Evolutionary conservation across 2,888 invertebrate species (phyloP).

Genomic region (Flexamia atlantica): DNA sequence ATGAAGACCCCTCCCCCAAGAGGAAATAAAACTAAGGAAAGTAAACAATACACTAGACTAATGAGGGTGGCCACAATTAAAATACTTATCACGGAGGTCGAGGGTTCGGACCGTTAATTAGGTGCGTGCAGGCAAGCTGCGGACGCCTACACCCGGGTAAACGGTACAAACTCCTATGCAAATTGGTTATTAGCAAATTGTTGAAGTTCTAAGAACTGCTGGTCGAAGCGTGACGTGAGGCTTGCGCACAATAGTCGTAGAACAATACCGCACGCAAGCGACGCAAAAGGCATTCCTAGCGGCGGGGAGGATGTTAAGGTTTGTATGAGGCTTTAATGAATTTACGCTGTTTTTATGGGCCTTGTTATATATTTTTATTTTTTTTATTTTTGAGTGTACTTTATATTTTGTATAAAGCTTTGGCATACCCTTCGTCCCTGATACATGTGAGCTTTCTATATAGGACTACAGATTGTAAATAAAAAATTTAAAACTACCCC

Average conservation of each 20-base stretch:
- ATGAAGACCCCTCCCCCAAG: too few relatives aligned
- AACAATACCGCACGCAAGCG: conserved; percentile 3
- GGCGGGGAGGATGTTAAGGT: not conserved
- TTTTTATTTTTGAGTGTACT: too few relatives aligned
- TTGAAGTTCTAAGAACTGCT: conserved; percentile 15
- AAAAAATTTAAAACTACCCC: too few relatives aligned
- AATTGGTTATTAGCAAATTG: conserved; percentile 41
- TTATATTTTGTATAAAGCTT: too few relatives aligned
- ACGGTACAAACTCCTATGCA: conserved; percentile 24
- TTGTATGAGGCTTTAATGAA: not conserved
- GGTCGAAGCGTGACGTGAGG: not conserved
- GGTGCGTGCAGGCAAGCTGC: not conserved
- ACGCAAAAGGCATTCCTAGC: not conserved
- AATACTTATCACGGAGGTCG: not conserved
- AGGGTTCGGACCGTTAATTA: conserved; percentile 17
- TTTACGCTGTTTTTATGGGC: not conserved
- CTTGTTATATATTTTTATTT: not conserved
- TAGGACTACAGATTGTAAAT: too few relatives aligned
- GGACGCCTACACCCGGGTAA: not conserved
- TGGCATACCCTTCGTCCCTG: too few relatives aligned
- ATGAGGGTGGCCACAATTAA: conserved; percentile 17
- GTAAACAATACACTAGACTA: not conserved
- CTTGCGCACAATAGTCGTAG: not conserved
- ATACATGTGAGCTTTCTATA: too few relatives aligned
- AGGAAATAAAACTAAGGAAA: too few relatives aligned